These are phyloP conservation scores for Chrysaora quinquecirrha DNA, from an alignment of 30 jellyfish, hydroid and myxozoan genomes.

Conservation along the genomic window DNA sequence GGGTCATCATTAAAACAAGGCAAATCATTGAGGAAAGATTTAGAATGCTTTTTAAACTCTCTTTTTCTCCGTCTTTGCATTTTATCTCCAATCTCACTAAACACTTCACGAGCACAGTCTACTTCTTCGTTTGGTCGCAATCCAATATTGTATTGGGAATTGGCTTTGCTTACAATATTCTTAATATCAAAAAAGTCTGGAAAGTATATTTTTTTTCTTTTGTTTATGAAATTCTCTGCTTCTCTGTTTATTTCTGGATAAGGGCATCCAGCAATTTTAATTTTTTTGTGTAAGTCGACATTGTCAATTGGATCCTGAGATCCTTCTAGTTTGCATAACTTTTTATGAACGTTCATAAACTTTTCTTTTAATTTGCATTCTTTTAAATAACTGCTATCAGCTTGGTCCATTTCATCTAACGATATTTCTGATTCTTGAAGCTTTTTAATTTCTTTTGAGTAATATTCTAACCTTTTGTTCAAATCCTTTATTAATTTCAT, in stretches of 20 bases:
- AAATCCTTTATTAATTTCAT: slow-evolving; percentile 25
- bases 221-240: slow-evolving; percentile 72
- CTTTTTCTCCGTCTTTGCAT: slow-evolving; percentile 80
- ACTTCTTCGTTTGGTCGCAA: slow-evolving; percentile 48
- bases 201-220: slow-evolving; percentile 33
- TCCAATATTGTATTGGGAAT: slow-evolving; percentile 49
- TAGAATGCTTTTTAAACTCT: slow-evolving; percentile 66
- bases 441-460: slow-evolving; percentile 65
- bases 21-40: slow-evolving; percentile 65
- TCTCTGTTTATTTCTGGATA: slow-evolving; percentile 93
- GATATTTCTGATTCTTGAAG: slow-evolving; percentile 72
- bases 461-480: slow-evolving; percentile 44
- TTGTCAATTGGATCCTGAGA: background rate
- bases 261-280: slow-evolving; percentile 69
- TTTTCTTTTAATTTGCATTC: slow-evolving; percentile 81
- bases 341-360: slow-evolving; percentile 34
- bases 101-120: slow-evolving; percentile 76
- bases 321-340: slow-evolving; percentile 69
- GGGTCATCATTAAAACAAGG: slow-evolving; percentile 75
- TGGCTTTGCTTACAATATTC: slow-evolving; percentile 55
- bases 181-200: slow-evolving; percentile 94
- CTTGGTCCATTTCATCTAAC: slow-evolving; percentile 82
- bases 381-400: slow-evolving; percentile 72
- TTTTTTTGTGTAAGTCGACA: background rate
- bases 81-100: slow-evolving; percentile 90